phyloP scores from a whole-genome alignment of 2,888 invertebrate genomes.

The Agrochola litura region DNA sequence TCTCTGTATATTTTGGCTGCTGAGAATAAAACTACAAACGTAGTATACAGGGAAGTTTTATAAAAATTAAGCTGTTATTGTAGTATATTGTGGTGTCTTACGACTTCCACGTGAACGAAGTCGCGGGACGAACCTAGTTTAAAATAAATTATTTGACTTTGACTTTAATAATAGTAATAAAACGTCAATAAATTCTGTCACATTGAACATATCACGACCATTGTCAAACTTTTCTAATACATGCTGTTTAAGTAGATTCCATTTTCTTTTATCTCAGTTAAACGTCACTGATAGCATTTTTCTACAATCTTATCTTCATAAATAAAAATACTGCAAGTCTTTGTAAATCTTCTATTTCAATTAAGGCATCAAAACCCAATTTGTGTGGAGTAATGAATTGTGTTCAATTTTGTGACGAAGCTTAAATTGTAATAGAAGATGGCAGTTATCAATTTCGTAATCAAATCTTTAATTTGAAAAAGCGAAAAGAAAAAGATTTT shows the following conservation, averaged over 20 bases:
- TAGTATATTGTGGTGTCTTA: too few relatives aligned
- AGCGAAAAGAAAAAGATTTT: neutral
- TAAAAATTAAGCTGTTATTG: too few relatives aligned
- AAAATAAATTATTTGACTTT: too few relatives aligned
- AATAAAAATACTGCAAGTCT: slow-evolving; percentile 26
- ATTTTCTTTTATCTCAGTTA: neutral
- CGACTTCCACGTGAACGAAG: too few relatives aligned
- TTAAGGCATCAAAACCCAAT: slow-evolving; percentile 31
- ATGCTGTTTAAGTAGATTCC: neutral
- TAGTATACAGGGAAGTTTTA: too few relatives aligned
- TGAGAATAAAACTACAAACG: too few relatives aligned
- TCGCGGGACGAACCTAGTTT: too few relatives aligned
- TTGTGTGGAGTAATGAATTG: slow-evolving; percentile 40
- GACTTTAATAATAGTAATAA: too few relatives aligned
- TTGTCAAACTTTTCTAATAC: too few relatives aligned
- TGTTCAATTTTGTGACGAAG: slow-evolving; percentile 26
- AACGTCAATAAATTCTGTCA: too few relatives aligned
- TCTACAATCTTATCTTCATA: neutral
- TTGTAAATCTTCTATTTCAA: slow-evolving; percentile 22
- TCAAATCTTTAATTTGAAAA: slow-evolving; percentile 28
- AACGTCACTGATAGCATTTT: neutral
- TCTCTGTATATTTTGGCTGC: too few relatives aligned
- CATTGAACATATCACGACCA: too few relatives aligned
- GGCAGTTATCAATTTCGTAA: slow-evolving; percentile 29
- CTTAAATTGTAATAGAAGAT: slow-evolving; percentile 42